Evolutionary conservation across 1,140 invertebrate species (phyloP), one percentile per base, ranked within the genome.

Genomic region (Formica selysi): DNA sequence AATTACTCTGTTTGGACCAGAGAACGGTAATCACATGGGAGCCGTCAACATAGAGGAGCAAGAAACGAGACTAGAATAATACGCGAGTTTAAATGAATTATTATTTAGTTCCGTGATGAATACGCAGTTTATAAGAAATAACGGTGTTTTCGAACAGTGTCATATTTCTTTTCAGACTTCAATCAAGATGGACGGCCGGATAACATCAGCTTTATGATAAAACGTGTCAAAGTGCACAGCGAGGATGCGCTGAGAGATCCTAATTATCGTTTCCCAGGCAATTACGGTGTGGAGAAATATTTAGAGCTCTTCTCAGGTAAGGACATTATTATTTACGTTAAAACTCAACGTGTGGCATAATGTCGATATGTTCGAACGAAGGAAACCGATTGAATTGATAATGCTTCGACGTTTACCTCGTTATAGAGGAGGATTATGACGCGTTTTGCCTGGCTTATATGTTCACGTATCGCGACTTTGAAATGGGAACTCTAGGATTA

Each of bases 401-500:
- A 74, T 64, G 38, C 22, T 11, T 64, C 36, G 26, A 65, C 32
- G 79, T 91, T 93, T 61, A 54, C 26, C 90, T 92, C 90, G 84
- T 95, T 95, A 74, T 96, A 97, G 98, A 99, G 96, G 98, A 99
- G 94, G 98, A 99, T 94, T 99, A 99, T 94, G 98, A 99, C 93
- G 98, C 98, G 19, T 99, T 99, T 95, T 99, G 99, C 93, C 96
- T 99, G 92, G 99, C 99, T 57, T 99, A 99, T 94, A 99, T 99
- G 97, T 99, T 99, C 94, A 99, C 99, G 3, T 99, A 99, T 95
- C 96, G 99, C 57, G 99, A 99, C 94, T 99, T 99, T 94, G 98
- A 99, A 94, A 99, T 99, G 96, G 99, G 99, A 64, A 99, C 99
- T 0, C 95, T 99, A 73, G 99, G 99, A 8, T 95, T 99, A 51